phyloP scores from a whole-genome alignment of 2,113 vertebrate species.

The Indicator indicator region DNA sequence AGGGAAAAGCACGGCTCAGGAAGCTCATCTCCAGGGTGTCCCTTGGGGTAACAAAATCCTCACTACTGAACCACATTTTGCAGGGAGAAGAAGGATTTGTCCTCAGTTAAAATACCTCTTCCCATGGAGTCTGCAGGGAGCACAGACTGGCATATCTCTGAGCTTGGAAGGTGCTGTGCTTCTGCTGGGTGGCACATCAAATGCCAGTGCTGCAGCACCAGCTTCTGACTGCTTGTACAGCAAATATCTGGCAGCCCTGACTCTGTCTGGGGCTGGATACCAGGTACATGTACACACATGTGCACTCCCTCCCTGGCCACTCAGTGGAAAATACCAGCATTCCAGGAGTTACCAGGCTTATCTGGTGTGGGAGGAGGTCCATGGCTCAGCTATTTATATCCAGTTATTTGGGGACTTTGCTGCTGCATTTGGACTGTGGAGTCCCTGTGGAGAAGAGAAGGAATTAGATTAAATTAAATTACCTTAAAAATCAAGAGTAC shows the following conservation, averaged over 20 bases:
- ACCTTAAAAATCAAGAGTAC: not conserved
- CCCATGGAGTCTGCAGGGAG: fast-evolving
- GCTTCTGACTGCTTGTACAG: not conserved
- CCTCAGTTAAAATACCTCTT: not conserved
- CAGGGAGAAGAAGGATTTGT: not conserved
- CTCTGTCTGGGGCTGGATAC: not conserved
- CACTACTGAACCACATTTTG: fast-evolving
- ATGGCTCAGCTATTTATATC: not conserved
- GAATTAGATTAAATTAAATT: not conserved
- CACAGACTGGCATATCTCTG: fast-evolving
- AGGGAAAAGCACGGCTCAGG: not conserved
- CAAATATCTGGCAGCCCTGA: not conserved
- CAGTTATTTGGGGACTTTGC: conserved; percentile 11
- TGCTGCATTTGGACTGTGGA: not conserved
- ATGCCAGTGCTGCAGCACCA: not conserved
- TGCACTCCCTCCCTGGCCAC: not conserved
- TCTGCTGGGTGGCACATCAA: not conserved
- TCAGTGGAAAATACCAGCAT: conserved; percentile 45
- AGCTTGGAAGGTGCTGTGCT: fast-evolving
- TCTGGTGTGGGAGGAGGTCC: conserved; percentile 29
- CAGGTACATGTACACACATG: not conserved
- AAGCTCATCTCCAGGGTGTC: not conserved
- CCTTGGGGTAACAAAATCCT: not conserved
- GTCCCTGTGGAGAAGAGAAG: not conserved
- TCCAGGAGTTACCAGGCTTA: conserved; percentile 32